phyloP scores from a whole-genome alignment of 2,113 vertebrate species.

The Larimichthys crocea region DNA sequence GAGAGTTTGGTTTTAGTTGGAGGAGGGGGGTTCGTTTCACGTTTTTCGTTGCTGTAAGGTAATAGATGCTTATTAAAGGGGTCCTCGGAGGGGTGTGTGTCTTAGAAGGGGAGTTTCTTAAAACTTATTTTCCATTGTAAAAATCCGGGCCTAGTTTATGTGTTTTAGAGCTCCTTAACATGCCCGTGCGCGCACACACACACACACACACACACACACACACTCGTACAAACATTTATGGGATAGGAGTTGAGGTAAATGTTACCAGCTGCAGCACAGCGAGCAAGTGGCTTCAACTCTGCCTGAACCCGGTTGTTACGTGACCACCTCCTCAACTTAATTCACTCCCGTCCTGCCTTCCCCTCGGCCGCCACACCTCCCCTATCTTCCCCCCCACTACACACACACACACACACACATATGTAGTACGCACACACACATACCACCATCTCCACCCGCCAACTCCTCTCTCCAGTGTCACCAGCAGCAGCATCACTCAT shows the following conservation, averaged over 20 bases:
- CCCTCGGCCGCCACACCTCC: constrained; percentile 46
- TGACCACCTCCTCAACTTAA: constrained; percentile 75
- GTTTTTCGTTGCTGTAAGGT: constrained; percentile 63
- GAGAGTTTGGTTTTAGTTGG: constrained; percentile 19
- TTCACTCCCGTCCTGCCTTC: constrained; percentile 56
- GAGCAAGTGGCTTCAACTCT: constrained; percentile 81
- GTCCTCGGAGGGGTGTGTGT: constrained; percentile 47
- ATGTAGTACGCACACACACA: not conserved
- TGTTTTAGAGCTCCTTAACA: constrained; percentile 53
- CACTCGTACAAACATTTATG: constrained; percentile 56
- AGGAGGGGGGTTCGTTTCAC: constrained; percentile 44
- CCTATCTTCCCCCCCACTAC: constrained; percentile 5
- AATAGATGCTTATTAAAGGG: constrained; percentile 71
- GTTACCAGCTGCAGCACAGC: constrained; percentile 81
- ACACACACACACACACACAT: not conserved
- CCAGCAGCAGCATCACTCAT: constrained; percentile 60
- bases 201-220: constrained; percentile 33
- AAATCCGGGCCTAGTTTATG: constrained; percentile 67
- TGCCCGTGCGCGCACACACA: constrained; percentile 27
- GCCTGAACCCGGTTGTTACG: constrained; percentile 78
- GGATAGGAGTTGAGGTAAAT: constrained; percentile 77
- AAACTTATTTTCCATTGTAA: constrained; percentile 77
- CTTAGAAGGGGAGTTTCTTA: constrained; percentile 50
- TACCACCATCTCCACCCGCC: constrained; percentile 7
- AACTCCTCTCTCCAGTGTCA: constrained; percentile 36